Base-by-base conservation (phyloP, 2,113 vertebrate genomes). In the Austrofundulus limnaeus region DNA sequence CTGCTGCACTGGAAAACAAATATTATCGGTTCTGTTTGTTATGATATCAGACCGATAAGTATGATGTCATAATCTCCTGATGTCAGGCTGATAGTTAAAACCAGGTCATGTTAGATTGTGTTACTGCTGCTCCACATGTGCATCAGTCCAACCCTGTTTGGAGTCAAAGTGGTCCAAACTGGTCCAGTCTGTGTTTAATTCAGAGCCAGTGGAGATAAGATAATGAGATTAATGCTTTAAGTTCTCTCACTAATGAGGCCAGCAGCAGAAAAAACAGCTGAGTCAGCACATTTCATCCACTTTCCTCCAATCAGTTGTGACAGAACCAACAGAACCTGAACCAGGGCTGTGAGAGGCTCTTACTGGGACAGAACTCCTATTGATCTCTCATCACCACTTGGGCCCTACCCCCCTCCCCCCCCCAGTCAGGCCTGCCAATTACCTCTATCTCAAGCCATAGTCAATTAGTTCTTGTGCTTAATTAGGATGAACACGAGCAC, bases 401-500 rank as follows among this genome's bases (percentile, higher is more conserved):
- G 20, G 19, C 61, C 52, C 54, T 19, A 62, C 48, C 64, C 47
- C 50, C 38, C 61, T 57, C 64, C 52, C 28, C 57, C 52, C 43
- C 54, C 19, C 16, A 19, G 21, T 47, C 53, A 24, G 9, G 57
- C 67, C 56, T 50, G 4, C 77, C 80, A 81, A 84, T 86, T 85
- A 87, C 68, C 58, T 34, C 20, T 17, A 23, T 64, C 73, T 75
- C 58, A 72, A 74, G 71, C 49, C 49, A 38, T 43, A 61, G 75
- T 75, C 82, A 79, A 81, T 87, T 90, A 83, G 67, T 54, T 42
- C 25, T 24, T 50, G 45, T 68, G 57, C 46, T 61, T 84, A 72
- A 82, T 85, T 70, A 87, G 55, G 47, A 74, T 9, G 55, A 77
- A 77, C 74, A 77, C 19, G 61, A 78, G 72, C 75, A 52, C 23